Base-by-base conservation (phyloP, 2,113 vertebrate genomes). In the Beaufortia kweichowensis region DNA sequence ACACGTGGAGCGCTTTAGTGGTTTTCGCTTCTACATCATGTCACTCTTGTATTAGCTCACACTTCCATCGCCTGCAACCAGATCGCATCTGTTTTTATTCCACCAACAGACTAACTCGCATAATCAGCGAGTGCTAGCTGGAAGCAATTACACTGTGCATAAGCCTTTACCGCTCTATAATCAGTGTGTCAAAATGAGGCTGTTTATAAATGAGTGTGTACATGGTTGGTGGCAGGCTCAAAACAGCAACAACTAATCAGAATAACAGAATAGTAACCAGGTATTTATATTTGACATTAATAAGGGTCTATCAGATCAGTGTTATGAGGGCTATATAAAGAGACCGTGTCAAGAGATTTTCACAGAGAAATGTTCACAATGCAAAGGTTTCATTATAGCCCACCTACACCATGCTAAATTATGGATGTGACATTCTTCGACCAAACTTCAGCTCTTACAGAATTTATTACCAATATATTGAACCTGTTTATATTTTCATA, bases 61-160 rank as follows among this genome's bases (percentile, higher is more conserved):
- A 29, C 41, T 29, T 50, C 39, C 17, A 24, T 9, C 43, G 19
- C 10, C 31, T 2, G 28, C 43, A 15, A 10, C 8, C 43, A 3
- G 43, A 55, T 50, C 11, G n/a, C 12, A 23, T 19, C 29, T 35
- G 48, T 69, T 55, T 69, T 69, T 31, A 69, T 53, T 69, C 11
- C 66, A 69, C 1, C 11, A 35, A 33, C 66, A 33, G 46, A 55
- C 66, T 55, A 69, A 69, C 66, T 69, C 66, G 15, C 48, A 69
- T 69, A 69, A 69, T 55, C 66, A 69, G 48, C n/a, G 3, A 55
- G 28, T 35, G 66, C 48, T 55, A 23, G 48, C 48, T 69, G 46
- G 66, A 55, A 55, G 66, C 55, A 33, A 55, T 69, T 69, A 69
- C 7, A 6, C 9, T 21, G 2, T n/a, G 9, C 2, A 8, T 23